Conservation (phyloP, 2,888 invertebrate genomes). For the Meteorus cinctellus region DNA sequence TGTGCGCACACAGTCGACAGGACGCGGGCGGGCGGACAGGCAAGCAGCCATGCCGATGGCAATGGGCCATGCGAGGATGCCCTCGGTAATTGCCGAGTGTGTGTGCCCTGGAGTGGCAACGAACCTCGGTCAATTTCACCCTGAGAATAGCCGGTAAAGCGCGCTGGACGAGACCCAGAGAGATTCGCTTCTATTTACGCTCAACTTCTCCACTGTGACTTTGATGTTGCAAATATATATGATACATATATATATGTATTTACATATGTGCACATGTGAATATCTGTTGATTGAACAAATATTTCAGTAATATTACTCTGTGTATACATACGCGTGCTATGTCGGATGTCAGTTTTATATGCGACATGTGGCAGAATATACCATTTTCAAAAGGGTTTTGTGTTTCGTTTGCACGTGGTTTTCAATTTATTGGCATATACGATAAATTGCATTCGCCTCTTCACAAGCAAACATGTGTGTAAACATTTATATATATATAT, state of each 20-base stretch:
- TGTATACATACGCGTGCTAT: not conserved
- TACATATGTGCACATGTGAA: not conserved
- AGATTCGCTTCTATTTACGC: slow-evolving; percentile 19
- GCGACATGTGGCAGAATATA: not conserved
- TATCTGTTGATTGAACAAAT: not conserved
- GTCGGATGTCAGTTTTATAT: not conserved
- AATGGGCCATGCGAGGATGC: slow-evolving; percentile 36
- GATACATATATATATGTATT: not conserved
- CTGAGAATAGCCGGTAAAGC: slow-evolving; percentile 17
- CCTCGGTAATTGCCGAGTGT: slow-evolving; percentile 27
- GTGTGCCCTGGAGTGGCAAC: slow-evolving; percentile 31
- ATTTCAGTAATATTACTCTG: not conserved
- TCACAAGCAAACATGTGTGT: not conserved
- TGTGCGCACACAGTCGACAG: slow-evolving; percentile 1
- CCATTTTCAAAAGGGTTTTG: slow-evolving; percentile 20
- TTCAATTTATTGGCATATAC: slow-evolving; percentile 25
- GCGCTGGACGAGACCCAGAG: slow-evolving; percentile 9
- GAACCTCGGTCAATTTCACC: slow-evolving; percentile 37
- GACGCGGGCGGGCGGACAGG: slow-evolving; percentile 27
- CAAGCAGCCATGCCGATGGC: slow-evolving; percentile 36
- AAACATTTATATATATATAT: not conserved
- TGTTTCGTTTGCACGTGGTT: slow-evolving; percentile 29
- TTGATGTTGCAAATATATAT: not conserved
- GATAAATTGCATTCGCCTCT: slow-evolving; percentile 15
- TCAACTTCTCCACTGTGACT: slow-evolving; percentile 14